These are phyloP conservation scores for Leistus spinibarbis DNA, from an alignment of 2,888 invertebrate genomes.

Conservation along the genomic window DNA sequence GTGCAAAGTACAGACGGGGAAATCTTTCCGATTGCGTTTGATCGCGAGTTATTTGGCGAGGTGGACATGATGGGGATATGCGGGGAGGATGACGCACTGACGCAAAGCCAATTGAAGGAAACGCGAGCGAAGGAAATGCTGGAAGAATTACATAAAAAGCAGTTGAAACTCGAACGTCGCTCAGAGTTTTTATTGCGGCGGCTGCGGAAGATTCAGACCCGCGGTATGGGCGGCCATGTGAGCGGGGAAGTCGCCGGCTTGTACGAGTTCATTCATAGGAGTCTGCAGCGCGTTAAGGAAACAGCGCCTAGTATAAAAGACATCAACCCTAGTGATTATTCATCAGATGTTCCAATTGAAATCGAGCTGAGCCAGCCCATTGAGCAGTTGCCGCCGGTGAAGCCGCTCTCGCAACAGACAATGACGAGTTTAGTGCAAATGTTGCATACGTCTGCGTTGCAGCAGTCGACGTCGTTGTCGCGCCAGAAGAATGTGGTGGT, in stretches of 20 bases:
- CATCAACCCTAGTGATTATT: slow-evolving; percentile 52
- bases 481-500: slow-evolving; percentile 50
- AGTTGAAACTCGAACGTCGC: slow-evolving; percentile 70
- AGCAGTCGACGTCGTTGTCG: slow-evolving; percentile 54
- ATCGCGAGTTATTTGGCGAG: slow-evolving; percentile 57
- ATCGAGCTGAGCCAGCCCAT: slow-evolving; percentile 30
- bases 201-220: slow-evolving; percentile 76
- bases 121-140: slow-evolving; percentile 61
- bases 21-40: slow-evolving; percentile 52
- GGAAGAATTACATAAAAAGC: slow-evolving; percentile 60
- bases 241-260: slow-evolving; percentile 80
- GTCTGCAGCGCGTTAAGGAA: slow-evolving; percentile 46
- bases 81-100: slow-evolving; percentile 57
- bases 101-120: slow-evolving; percentile 48
- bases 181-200: slow-evolving; percentile 76
- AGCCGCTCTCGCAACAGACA: slow-evolving; percentile 59
- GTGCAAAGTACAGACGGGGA: slow-evolving; percentile 47
- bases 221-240: slow-evolving; percentile 76
- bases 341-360: background rate
- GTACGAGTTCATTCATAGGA: slow-evolving; percentile 73
- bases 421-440: slow-evolving; percentile 64
- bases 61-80: slow-evolving; percentile 62
- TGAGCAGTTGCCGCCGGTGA: slow-evolving; percentile 42
- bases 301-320: slow-evolving; percentile 58
- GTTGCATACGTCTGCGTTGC: slow-evolving; percentile 58